Evolutionary conservation across 2,113 vertebrate genomes (phyloP).

Genomic region (Ailuropoda melanoleuca): DNA sequence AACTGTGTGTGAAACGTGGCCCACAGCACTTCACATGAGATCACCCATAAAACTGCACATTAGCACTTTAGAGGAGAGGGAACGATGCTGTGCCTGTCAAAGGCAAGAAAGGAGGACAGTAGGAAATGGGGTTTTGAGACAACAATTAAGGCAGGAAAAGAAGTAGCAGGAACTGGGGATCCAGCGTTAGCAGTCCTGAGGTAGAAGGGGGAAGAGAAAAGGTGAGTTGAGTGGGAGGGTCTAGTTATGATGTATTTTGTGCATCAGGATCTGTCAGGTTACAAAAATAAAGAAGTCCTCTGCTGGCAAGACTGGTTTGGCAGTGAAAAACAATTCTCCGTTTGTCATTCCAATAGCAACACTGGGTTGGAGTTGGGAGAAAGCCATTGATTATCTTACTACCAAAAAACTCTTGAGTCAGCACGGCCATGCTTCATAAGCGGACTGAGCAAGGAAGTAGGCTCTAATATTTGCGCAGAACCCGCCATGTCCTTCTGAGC

Average conservation of each 20-base stretch:
- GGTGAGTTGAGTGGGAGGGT: background rate
- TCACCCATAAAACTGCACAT: background rate
- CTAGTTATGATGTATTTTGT: background rate
- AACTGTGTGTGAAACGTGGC: background rate
- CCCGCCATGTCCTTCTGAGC: constrained; percentile 15
- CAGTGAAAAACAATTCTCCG: background rate
- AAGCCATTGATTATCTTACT: background rate
- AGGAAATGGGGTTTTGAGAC: background rate
- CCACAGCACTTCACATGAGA: background rate
- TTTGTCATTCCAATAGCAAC: background rate
- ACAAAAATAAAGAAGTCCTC: background rate
- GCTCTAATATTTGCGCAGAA: background rate
- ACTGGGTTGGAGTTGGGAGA: background rate
- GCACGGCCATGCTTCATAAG: background rate
- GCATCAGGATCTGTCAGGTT: background rate
- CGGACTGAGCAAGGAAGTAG: background rate
- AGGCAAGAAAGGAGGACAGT: background rate
- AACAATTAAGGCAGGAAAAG: background rate
- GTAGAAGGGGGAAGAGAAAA: background rate
- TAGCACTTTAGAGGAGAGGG: background rate
- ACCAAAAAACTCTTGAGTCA: background rate
- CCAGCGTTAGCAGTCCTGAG: background rate
- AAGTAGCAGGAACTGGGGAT: background rate
- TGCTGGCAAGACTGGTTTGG: background rate
- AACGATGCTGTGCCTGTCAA: background rate